phyloP scores from a whole-genome alignment of 1,140 invertebrate species.

The Drosophila asahinai region DNA sequence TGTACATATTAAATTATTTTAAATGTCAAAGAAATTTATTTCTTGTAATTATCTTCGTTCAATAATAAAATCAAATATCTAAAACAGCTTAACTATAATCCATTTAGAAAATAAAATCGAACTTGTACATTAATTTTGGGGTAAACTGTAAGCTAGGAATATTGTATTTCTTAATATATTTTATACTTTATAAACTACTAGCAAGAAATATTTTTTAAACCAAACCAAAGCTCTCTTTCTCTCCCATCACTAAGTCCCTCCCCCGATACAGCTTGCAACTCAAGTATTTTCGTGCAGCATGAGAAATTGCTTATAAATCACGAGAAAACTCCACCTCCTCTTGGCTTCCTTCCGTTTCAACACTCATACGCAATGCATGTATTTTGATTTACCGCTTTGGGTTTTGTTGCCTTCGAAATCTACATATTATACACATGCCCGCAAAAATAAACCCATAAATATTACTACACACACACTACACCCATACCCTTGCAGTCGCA shows the following conservation, averaged over 20 bases:
- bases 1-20: too few species aligned
- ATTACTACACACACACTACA: slow-evolving; percentile 8
- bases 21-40: too few species aligned
- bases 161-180: too few species aligned
- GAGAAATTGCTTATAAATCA: slow-evolving; percentile 67
- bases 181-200: too few species aligned
- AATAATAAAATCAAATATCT: too few species aligned
- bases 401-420: slow-evolving; percentile 34
- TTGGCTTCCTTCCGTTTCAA: slow-evolving; percentile 3
- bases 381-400: slow-evolving; percentile 54
- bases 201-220: too few species aligned
- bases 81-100: too few species aligned
- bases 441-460: slow-evolving; percentile 41
- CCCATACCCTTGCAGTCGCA: not conserved
- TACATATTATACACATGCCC: slow-evolving; percentile 48
- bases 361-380: slow-evolving; percentile 53
- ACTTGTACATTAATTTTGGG: too few species aligned
- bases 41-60: too few species aligned
- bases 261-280: slow-evolving; percentile 8
- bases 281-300: slow-evolving; percentile 51
- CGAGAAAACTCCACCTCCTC: slow-evolving; percentile 14
- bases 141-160: too few species aligned
- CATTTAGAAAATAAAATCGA: too few species aligned
- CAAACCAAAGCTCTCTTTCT: too few species aligned
- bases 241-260: slow-evolving; percentile 17